Evolutionary conservation across 2,888 invertebrate genomes (phyloP), one percentile per base, ranked within the genome.

Genomic region (Heteropelma amictum): DNA sequence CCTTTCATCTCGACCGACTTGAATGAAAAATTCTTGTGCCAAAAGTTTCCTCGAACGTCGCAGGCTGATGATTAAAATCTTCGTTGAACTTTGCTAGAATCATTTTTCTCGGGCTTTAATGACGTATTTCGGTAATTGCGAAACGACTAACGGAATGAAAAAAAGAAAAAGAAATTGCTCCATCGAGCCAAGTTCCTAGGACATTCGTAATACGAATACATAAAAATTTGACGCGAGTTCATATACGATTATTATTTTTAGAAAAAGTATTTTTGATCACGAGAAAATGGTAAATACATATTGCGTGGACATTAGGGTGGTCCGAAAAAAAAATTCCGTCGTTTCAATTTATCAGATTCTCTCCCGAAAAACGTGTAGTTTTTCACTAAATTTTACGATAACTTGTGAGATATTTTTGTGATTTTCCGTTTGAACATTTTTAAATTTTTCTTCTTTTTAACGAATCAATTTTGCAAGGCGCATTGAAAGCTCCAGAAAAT

Each of bases 211-310:
- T 63, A n/a, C 10, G 23, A 26, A 38, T 8, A 51, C 26, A 51
- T 26, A 17, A 0, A 19, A 63, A 51, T 45, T 45, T 47, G 47
- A 35, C 35, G 26, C 21, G 28, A 38, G 38, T 17, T 28, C 38
- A n/a, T n/a, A n/a, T n/a, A 28, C 10, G 35, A 51, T 51, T 26
- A 56, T 68, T 63, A 60, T 69, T 69, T 73, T 61, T 49, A 51
- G 63, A 40, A 14, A 49, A 54, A 69, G 64, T 58, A 54, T 70
- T 74, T 21, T 23, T 28, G 35, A 67, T 54, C 54, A 35, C 38
- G 47, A 47, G 45, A 40, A 21, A 54, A 28, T 17, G 21, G 23
- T 35, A 35, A 26, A 23, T 12, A 26, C 35, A 47, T 23, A 35
- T 19, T 21, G 30, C 10, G 30, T 30, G 30, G n/a, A n/a, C n/a